A percentile compares a stretch with the other conserved stretches of the same genome.
phyloP scores from a whole-genome alignment of 2,113 vertebrate species.

The Cinclus mexicanus region DNA sequence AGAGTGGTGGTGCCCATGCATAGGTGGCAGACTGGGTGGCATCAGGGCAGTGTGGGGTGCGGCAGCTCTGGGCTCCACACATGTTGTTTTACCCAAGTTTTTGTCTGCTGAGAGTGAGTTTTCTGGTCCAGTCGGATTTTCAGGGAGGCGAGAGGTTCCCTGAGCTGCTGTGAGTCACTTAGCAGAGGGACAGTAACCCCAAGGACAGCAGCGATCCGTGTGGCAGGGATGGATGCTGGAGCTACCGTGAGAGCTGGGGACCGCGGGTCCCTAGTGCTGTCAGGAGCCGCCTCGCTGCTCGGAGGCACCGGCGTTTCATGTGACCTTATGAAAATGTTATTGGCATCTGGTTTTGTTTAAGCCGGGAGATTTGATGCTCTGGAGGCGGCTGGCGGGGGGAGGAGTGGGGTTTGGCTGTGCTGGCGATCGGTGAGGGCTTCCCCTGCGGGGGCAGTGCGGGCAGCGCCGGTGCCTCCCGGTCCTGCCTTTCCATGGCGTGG shows the following conservation, averaged over 20 bases:
- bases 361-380: not conserved
- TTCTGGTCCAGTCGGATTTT: not conserved
- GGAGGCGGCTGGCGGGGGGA: not conserved
- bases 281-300: not conserved
- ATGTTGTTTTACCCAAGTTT: not conserved
- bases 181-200: not conserved
- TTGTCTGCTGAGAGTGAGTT: not conserved
- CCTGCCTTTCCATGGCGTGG: not conserved
- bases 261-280: not conserved
- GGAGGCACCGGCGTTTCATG: not conserved
- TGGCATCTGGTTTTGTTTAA: slow-evolving; percentile 66
- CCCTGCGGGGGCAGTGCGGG: not conserved
- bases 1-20: not conserved
- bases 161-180: not conserved
- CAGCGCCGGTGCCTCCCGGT: not conserved
- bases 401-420: not conserved
- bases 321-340: slow-evolving; percentile 32
- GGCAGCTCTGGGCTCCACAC: not conserved
- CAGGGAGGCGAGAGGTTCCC: not conserved
- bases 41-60: fast-evolving
- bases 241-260: fast-evolving
- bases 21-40: not conserved
- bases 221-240: not conserved
- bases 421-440: not conserved
- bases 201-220: not conserved